Percentiles rank a stretch among this genome's conserved stretches.
phyloP scores from a whole-genome alignment of 2,113 vertebrate species.

The Ariopsis seemanni region DNA sequence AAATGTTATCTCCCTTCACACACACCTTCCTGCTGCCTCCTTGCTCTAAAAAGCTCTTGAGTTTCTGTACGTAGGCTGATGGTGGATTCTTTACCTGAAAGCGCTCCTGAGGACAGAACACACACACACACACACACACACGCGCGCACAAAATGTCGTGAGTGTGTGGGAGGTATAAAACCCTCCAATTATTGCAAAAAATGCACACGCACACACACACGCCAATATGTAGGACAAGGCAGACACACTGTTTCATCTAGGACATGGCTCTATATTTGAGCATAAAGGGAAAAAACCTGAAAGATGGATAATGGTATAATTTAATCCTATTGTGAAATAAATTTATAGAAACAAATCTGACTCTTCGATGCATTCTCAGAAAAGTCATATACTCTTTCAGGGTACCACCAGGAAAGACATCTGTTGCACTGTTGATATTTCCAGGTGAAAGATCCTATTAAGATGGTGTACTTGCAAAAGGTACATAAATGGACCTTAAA shows the following conservation, averaged over 20 bases:
- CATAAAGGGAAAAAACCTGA: background rate
- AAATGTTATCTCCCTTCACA: background rate
- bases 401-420: too few species aligned
- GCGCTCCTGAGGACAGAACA: constrained; percentile 75
- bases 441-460: too few species aligned
- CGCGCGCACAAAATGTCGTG: background rate
- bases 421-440: background rate
- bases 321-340: background rate
- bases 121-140: background rate
- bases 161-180: background rate
- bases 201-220: background rate
- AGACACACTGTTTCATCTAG: background rate
- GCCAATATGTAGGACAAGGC: background rate
- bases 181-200: background rate
- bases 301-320: background rate
- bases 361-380: background rate
- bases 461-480: background rate
- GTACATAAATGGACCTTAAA: background rate
- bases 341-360: background rate
- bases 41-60: constrained; percentile 83
- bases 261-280: background rate
- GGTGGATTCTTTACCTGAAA: constrained; percentile 95
- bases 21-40: constrained; percentile 85
- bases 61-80: constrained; percentile 86
- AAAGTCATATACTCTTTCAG: too few species aligned